Evolutionary conservation across 1,140 invertebrate genomes (phyloP).

Genomic region (Drosophila bocki): DNA sequence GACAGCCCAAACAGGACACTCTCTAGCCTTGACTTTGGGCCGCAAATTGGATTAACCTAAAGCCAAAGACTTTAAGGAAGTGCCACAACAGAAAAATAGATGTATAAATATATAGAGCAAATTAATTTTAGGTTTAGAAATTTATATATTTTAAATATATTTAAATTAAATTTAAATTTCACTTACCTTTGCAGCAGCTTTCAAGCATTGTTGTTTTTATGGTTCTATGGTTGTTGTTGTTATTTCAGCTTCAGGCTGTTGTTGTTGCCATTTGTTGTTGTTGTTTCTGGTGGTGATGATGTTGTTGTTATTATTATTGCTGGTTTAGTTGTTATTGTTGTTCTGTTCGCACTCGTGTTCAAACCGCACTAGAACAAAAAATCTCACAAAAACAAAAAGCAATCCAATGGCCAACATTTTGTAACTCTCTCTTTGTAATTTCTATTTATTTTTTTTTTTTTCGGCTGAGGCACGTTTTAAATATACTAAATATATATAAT

Average conservation of each 20-base stretch:
- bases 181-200: slow-evolving; percentile 46
- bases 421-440: slow-evolving; percentile 5
- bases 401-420: slow-evolving; percentile 5
- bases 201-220: slow-evolving; percentile 22
- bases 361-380: slow-evolving; percentile 42
- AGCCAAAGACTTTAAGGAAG: neutral
- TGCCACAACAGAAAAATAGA: neutral
- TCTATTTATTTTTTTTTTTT: neutral
- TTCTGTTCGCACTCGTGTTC: slow-evolving; percentile 51
- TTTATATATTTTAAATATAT: neutral
- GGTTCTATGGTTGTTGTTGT: neutral
- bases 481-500: slow-evolving; percentile 8
- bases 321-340: slow-evolving; percentile 16
- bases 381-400: slow-evolving; percentile 37
- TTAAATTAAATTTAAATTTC: slow-evolving; percentile 11
- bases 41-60: slow-evolving; percentile 74
- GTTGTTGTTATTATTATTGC: slow-evolving; percentile 16
- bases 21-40: slow-evolving; percentile 27
- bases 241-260: slow-evolving; percentile 6
- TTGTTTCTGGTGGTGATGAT: neutral
- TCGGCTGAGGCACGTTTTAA: slow-evolving; percentile 11
- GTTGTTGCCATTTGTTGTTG: neutral
- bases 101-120: too few species aligned
- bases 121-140: neutral
- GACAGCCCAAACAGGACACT: neutral